Base-by-base conservation (phyloP, 2,113 vertebrate species). In the Perccottus glenii region DNA sequence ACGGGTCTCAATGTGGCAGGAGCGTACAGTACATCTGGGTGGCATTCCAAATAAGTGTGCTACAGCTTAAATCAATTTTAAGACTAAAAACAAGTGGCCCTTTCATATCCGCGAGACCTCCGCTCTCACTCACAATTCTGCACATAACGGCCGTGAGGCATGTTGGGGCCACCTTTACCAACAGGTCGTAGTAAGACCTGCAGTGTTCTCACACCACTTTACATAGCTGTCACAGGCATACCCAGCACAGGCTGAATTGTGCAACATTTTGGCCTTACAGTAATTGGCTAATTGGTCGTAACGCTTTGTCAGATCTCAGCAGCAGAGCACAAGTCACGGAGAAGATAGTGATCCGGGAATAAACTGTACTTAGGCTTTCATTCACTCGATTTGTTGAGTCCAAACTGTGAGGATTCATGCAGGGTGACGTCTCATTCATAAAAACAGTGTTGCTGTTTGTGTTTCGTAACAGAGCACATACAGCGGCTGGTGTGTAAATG, bases 401-500 rank as follows among this genome's bases (percentile, higher is more conserved):
- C 9, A 48, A 53, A 60, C 45, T 58, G 11, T 9, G 48, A 15
- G 7, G 60, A 68, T 61, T 16, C 55, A 16, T 46, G 32, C 44
- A 58, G 11, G 16, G 11, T 32, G 14, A 45, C 32, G 3, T n/a
- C 27, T 45, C 9, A 52, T 52, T 67, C 36, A 63, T 42, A 3
- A 63, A 59, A 11, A 35, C 14, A 9, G 6, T 46, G 40, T 11
- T 27, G 51, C 11, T 27, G 67, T 62, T 15, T 45, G 12, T 5
- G 47, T 69, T 66, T 70, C 0, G 4, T 66, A 53, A 35, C 33
- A 27, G 57, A 4, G 3, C 6, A 42, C 9, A 63, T 8, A n/a
- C 49, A 5, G 44, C 6, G 15, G 14, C 15, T 3, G 10, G 47
- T 70, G 57, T 1, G 12, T 44, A 67, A 75, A 68, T 59, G 70